Conservation (phyloP, 2,113 vertebrate genomes). For the Globicephala melas region DNA sequence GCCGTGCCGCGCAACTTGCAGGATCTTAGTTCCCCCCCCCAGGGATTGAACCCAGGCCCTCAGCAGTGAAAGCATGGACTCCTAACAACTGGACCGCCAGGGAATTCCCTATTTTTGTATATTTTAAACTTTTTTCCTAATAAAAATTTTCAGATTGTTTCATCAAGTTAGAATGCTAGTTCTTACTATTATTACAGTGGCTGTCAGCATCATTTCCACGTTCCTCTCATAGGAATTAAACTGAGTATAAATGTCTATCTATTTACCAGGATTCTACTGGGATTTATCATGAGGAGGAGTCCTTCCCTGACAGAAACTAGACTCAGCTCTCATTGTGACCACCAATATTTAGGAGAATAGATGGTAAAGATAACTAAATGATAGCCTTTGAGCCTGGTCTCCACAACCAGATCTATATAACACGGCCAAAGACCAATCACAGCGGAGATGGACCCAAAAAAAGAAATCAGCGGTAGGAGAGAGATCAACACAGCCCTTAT, state of each 20-base stretch:
- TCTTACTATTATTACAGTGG: not conserved
- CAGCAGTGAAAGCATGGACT: not conserved
- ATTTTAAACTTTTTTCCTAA: not conserved
- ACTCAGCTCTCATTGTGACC: not conserved
- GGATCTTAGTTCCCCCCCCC: not conserved
- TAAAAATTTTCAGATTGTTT: not conserved
- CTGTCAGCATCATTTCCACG: not conserved
- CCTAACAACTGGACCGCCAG: not conserved
- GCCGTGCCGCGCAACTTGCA: rapidly evolving
- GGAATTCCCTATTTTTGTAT: not conserved
- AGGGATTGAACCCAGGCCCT: too few species aligned
- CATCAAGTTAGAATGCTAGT: slow-evolving; percentile 6
- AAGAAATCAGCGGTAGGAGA: not conserved
- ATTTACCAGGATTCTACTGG: not conserved
- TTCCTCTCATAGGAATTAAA: not conserved
- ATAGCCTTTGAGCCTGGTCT: not conserved
- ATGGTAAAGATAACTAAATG: not conserved
- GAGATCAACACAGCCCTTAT: not conserved
- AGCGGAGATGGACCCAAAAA: not conserved
- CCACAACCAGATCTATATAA: not conserved
- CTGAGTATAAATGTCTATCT: not conserved
- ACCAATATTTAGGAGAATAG: not conserved
- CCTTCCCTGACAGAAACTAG: not conserved
- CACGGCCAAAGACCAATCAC: not conserved
- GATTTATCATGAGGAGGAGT: not conserved